Conservation (phyloP, 2,888 invertebrate species). For the Cylloceria caligata region DNA sequence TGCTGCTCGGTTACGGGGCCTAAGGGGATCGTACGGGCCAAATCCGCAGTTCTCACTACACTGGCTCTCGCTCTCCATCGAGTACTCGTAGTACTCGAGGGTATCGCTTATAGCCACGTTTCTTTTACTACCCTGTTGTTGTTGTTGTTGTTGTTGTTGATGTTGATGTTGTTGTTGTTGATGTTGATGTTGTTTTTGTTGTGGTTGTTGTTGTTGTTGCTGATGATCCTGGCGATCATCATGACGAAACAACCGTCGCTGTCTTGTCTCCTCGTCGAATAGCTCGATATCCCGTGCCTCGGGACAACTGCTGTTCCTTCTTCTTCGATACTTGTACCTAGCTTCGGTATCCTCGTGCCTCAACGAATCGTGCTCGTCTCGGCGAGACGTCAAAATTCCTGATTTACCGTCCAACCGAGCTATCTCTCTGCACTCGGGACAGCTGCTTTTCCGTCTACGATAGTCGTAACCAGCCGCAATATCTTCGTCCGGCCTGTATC, state of each 20-base stretch:
- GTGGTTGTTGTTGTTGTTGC: constrained; percentile 71
- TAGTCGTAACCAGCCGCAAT: constrained; percentile 54
- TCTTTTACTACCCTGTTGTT: constrained; percentile 81
- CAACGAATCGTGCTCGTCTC: constrained; percentile 72
- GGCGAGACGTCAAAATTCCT: not conserved
- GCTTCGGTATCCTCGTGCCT: constrained; percentile 63
- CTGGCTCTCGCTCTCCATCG: constrained; percentile 84
- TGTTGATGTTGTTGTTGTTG: constrained; percentile 73
- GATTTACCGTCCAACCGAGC: constrained; percentile 9
- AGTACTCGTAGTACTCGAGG: constrained; percentile 84
- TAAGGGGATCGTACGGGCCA: constrained; percentile 84
- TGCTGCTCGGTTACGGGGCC: constrained; percentile 84
- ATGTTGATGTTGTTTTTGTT: constrained; percentile 74
- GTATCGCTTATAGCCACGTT: constrained; percentile 84
- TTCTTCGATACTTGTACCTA: constrained; percentile 73
- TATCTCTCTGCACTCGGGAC: constrained; percentile 76
- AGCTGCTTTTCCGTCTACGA: constrained; percentile 81
- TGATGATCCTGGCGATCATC: constrained; percentile 70
- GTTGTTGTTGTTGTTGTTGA: constrained; percentile 71
- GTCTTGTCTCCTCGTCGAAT: constrained; percentile 80
- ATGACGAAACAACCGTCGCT: not conserved
- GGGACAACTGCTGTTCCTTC: constrained; percentile 79
- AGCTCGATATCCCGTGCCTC: constrained; percentile 75
- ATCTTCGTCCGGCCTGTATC: constrained; percentile 37
- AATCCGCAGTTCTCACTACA: constrained; percentile 85